Conservation (phyloP, 1,140 invertebrate genomes). For the Heliconius hermathena region DNA sequence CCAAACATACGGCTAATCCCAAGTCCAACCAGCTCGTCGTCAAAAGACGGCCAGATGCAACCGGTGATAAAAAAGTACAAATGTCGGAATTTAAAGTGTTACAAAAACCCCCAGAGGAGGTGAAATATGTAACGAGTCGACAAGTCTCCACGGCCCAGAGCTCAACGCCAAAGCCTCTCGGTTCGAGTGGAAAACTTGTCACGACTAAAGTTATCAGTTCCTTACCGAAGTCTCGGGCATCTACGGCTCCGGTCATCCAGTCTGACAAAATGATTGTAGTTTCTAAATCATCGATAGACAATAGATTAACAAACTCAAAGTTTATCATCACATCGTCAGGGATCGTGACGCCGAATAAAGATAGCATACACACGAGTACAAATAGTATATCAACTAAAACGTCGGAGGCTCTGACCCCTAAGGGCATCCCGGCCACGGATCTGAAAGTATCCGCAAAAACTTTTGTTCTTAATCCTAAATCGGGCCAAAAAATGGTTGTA, state of each 20-base stretch:
- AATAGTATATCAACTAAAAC: slow-evolving; percentile 58
- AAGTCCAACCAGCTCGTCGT: slow-evolving; percentile 77
- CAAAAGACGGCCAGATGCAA: slow-evolving; percentile 63
- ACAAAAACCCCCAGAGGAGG: slow-evolving; percentile 69
- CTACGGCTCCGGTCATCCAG: slow-evolving; percentile 52
- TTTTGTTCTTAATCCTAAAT: slow-evolving; percentile 77
- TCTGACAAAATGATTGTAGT: slow-evolving; percentile 80
- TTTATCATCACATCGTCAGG: slow-evolving; percentile 68
- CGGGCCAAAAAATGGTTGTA: slow-evolving; percentile 80
- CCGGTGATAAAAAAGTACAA: slow-evolving; percentile 72
- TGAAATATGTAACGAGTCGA: slow-evolving; percentile 73
- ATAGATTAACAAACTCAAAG: slow-evolving; percentile 66
- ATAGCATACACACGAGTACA: slow-evolving; percentile 47
- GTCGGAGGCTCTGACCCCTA: slow-evolving; percentile 69
- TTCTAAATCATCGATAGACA: slow-evolving; percentile 67
- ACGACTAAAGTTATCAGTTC: slow-evolving; percentile 76
- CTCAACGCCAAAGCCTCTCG: slow-evolving; percentile 65
- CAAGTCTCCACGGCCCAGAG: slow-evolving; percentile 68
- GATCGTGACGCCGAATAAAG: slow-evolving; percentile 59
- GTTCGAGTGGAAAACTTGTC: slow-evolving; percentile 68
- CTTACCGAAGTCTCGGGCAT: slow-evolving; percentile 53
- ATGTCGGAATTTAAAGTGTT: slow-evolving; percentile 74
- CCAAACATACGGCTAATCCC: slow-evolving; percentile 47
- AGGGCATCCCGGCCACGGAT: slow-evolving; percentile 77
- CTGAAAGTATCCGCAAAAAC: slow-evolving; percentile 79